Percentiles rank a stretch among this genome's conserved stretches.
phyloP scores from a whole-genome alignment of 2,797 vertebrate species.

The Rhabdomys pumilio region DNA sequence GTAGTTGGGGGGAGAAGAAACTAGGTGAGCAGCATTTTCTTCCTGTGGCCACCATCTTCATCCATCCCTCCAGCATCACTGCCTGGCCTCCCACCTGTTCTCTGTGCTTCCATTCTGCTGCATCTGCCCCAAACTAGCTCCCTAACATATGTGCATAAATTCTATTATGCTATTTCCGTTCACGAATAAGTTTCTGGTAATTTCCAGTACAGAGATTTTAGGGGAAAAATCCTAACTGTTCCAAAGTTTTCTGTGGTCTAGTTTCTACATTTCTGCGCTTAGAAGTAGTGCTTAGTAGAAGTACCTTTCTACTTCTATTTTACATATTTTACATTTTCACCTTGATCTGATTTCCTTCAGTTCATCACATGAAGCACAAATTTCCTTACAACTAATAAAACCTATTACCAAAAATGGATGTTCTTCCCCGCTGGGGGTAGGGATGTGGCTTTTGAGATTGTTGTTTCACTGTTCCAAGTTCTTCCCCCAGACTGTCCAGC shows the following conservation, averaged over 20 bases:
- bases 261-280: not conserved
- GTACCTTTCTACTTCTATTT: not conserved
- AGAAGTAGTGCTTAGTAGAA: too few relatives aligned
- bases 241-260: slow-evolving; percentile 16
- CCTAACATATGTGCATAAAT: not conserved
- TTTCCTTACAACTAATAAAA: slow-evolving; percentile 52
- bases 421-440: not conserved
- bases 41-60: not conserved
- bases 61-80: not conserved
- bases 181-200: not conserved
- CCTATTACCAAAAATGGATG: slow-evolving; percentile 7
- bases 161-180: slow-evolving; percentile 3
- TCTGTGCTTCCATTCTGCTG: not conserved
- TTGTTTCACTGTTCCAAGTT: not conserved
- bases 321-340: not conserved
- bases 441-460: slow-evolving; percentile 34
- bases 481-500: not conserved
- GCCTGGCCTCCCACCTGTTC: not conserved
- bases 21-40: not conserved
- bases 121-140: not conserved
- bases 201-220: slow-evolving; percentile 19
- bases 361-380: not conserved
- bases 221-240: not conserved
- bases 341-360: not conserved
- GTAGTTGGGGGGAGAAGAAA: not conserved